These are phyloP conservation scores for Dromas ardeola DNA, from an alignment of 2,113 vertebrate species.

Conservation along the genomic window DNA sequence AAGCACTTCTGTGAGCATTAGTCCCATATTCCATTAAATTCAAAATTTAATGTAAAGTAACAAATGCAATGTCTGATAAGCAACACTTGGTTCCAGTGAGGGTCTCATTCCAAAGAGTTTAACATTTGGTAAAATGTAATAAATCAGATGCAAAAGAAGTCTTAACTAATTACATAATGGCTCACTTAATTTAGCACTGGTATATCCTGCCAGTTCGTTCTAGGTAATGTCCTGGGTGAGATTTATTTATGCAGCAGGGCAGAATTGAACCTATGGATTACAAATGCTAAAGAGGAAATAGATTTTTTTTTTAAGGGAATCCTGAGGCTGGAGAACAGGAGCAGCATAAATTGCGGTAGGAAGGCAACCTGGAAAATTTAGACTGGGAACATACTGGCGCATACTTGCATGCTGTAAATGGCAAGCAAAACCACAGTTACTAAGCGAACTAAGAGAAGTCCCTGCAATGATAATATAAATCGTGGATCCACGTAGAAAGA, in stretches of 20 bases:
- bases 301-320: neutral
- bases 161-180: neutral
- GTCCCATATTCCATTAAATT: neutral
- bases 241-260: neutral
- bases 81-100: neutral
- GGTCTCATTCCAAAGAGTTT: neutral
- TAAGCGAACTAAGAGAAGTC: neutral
- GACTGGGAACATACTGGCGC: neutral
- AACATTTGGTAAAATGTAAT: neutral
- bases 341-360: neutral
- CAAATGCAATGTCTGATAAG: neutral
- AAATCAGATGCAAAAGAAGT: neutral
- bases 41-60: neutral
- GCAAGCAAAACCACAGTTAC: neutral
- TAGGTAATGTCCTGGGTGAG: neutral
- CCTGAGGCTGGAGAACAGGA: neutral
- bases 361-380: neutral
- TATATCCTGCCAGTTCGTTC: neutral
- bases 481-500: neutral
- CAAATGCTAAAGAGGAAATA: neutral
- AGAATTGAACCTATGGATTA: neutral
- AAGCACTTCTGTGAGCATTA: neutral
- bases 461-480: neutral
- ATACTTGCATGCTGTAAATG: neutral
- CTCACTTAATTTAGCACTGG: neutral